Evolutionary conservation across 2,797 vertebrate species (phyloP).

Genomic region (Xiphorhynchus erythropygius): DNA sequence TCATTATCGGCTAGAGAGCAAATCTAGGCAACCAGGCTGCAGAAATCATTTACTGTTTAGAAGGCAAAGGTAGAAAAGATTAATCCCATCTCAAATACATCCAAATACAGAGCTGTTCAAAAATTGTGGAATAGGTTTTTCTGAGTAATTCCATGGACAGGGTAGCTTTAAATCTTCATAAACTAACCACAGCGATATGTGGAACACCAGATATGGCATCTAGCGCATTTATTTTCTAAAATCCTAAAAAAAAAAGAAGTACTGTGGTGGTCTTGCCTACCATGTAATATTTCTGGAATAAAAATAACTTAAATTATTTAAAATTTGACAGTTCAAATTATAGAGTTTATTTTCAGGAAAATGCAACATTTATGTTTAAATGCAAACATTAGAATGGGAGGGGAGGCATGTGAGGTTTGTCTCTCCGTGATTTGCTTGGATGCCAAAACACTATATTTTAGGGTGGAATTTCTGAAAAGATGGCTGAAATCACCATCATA

Average conservation of each 20-base stretch:
- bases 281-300: neutral
- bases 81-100: neutral
- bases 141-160: neutral
- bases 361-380: neutral
- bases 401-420: neutral
- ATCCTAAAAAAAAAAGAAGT: neutral
- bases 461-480: neutral
- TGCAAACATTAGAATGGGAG: neutral
- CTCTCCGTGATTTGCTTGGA: neutral
- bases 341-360: neutral
- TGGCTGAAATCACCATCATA: neutral
- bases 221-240: neutral
- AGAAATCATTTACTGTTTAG: neutral
- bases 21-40: neutral
- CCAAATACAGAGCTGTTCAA: neutral
- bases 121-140: neutral
- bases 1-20: accelerated
- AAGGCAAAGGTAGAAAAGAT: neutral
- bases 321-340: neutral
- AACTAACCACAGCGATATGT: neutral
- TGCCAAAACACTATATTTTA: neutral
- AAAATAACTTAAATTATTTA: neutral
- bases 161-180: neutral
- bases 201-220: neutral
- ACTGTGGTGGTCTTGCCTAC: neutral